Conservation (phyloP, 2,797 vertebrate species). For the Strix occidentalis region DNA sequence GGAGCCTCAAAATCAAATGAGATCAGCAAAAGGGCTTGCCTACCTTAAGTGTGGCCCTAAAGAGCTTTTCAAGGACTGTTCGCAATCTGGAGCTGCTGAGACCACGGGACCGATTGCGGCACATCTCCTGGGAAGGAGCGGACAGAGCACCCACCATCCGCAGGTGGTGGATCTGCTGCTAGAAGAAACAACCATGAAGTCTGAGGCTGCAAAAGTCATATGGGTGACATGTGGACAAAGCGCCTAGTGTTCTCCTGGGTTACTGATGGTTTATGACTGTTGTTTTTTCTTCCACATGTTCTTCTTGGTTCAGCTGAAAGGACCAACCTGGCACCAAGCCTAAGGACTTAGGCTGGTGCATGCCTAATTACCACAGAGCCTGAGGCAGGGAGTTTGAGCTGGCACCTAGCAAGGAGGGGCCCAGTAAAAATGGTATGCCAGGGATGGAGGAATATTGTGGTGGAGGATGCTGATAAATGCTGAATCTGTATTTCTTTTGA, state of each 20-base stretch:
- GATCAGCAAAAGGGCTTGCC: not conserved
- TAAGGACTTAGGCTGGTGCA: not conserved
- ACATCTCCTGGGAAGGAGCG: not conserved
- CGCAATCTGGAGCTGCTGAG: not conserved
- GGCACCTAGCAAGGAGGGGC: fast-evolving
- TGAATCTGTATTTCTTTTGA: not conserved
- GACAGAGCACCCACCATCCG: not conserved
- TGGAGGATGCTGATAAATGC: not conserved
- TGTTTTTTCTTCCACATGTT: not conserved
- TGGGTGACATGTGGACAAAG: fast-evolving
- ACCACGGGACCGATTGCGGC: not conserved
- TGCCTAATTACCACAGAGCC: not conserved
- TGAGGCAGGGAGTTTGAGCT: not conserved
- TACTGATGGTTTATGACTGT: not conserved
- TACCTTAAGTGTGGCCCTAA: not conserved
- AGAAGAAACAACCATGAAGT: not conserved
- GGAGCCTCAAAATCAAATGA: not conserved
- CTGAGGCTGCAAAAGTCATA: not conserved
- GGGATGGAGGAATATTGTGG: not conserved
- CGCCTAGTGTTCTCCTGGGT: not conserved
- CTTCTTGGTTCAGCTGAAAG: not conserved
- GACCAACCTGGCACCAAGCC: not conserved
- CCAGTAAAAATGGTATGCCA: not conserved
- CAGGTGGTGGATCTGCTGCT: not conserved
- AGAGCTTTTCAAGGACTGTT: not conserved